A percentile compares a stretch with the other conserved stretches of the same genome.
These are phyloP conservation scores for Oophaga sylvatica DNA, from an alignment of 2,797 vertebrate genomes.

Conservation along the genomic window DNA sequence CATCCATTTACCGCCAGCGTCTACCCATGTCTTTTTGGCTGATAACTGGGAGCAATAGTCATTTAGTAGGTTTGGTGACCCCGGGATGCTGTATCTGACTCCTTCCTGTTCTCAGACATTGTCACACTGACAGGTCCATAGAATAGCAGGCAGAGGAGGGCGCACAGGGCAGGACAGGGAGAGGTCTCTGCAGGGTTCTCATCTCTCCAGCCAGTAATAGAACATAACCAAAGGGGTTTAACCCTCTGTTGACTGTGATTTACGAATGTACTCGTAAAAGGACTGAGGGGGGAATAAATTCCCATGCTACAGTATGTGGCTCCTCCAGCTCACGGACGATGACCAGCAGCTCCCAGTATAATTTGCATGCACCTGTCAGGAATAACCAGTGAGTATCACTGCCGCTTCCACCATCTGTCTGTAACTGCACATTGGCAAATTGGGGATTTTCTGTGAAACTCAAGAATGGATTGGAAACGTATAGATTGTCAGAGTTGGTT, in stretches of 20 bases:
- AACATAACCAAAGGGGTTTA: constrained; percentile 21
- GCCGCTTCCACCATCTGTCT: background rate
- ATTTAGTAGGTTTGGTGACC: background rate
- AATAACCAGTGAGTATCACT: background rate
- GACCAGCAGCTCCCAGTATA: background rate
- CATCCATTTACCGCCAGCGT: background rate
- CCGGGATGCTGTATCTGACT: background rate
- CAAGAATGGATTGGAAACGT: background rate
- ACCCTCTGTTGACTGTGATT: background rate
- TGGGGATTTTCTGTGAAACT: background rate
- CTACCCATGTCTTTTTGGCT: background rate
- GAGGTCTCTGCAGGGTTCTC: constrained; percentile 9
- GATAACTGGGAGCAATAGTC: background rate
- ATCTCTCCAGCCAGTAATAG: constrained; percentile 22
- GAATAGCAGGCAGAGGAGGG: constrained; percentile 32
- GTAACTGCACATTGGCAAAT: background rate
- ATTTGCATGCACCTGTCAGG: background rate
- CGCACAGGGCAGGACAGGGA: constrained; percentile 2
- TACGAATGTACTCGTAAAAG: background rate
- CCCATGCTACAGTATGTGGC: too few species aligned
- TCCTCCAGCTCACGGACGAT: background rate
- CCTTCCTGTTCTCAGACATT: background rate
- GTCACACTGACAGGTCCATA: background rate
- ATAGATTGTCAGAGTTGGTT: background rate
- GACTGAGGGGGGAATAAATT: too few species aligned